Conservation (phyloP, 2,888 invertebrate genomes). For the Rotaria sp. region DNA sequence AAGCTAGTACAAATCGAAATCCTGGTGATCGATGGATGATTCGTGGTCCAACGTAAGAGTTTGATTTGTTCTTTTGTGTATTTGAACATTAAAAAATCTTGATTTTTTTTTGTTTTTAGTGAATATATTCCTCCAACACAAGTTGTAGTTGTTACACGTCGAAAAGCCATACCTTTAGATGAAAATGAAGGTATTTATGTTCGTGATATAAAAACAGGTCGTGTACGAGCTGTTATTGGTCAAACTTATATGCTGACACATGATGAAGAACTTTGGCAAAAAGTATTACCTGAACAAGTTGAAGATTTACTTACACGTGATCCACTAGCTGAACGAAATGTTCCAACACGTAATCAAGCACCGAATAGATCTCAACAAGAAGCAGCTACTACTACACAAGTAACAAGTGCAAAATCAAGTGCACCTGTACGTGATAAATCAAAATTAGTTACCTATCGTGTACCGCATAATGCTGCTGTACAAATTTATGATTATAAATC, state of each 20-base stretch:
- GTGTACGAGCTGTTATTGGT: constrained; percentile 56
- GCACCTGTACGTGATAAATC: constrained; percentile 49
- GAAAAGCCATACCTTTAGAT: constrained; percentile 57
- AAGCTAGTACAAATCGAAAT: constrained; percentile 47
- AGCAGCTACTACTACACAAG: background rate
- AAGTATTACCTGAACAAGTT: constrained; percentile 54
- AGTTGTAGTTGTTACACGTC: constrained; percentile 57
- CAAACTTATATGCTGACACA: constrained; percentile 59
- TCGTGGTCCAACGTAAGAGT: constrained; percentile 52
- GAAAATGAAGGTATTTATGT: constrained; percentile 52
- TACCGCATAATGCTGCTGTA: constrained; percentile 59
- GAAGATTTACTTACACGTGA: constrained; percentile 47
- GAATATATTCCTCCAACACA: constrained; percentile 59
- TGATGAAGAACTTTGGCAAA: constrained; percentile 55
- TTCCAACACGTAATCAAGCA: constrained; percentile 35
- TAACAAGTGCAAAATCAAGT: background rate
- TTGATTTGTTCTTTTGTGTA: no score
- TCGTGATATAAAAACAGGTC: constrained; percentile 47
- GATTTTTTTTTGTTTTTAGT: background rate
- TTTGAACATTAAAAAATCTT: no score
- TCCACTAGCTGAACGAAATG: constrained; percentile 55
- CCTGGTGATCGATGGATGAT: constrained; percentile 59
- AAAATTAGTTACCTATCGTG: constrained; percentile 55
- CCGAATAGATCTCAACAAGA: constrained; percentile 43
- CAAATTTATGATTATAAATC: constrained; percentile 60